These are phyloP conservation scores for Notocelia uddmanniana DNA, from an alignment of 2,888 invertebrate genomes.

Conservation along the genomic window DNA sequence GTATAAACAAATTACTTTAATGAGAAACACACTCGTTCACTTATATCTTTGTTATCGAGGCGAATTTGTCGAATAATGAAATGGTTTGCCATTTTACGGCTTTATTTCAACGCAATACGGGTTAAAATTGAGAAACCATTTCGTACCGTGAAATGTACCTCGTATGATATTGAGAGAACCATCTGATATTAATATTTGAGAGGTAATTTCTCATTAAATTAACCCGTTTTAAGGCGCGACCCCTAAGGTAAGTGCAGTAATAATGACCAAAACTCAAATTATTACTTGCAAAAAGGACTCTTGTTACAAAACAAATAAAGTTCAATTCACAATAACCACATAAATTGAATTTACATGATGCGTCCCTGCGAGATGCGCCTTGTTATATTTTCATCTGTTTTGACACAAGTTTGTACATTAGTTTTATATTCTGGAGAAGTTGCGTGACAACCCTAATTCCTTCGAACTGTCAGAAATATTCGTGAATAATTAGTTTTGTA, in stretches of 20 bases:
- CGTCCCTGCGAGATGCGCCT: neutral
- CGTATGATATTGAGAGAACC: too few species aligned
- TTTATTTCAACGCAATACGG: neutral
- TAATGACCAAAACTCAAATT: neutral
- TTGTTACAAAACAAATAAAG: neutral
- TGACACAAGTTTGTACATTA: conserved; percentile 79
- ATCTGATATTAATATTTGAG: too few species aligned
- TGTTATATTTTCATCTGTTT: conserved; percentile 51
- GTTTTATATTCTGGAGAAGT: conserved; percentile 58
- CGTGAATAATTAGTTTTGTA: neutral
- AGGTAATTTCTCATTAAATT: conserved; percentile 11
- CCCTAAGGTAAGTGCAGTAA: neutral
- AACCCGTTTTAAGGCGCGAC: conserved; percentile 18
- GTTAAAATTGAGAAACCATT: neutral
- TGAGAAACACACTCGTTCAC: conserved; percentile 24
- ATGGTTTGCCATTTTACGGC: neutral
- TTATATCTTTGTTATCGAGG: neutral
- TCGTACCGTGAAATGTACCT: too few species aligned
- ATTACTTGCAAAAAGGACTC: neutral
- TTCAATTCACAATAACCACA: neutral
- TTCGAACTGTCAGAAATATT: neutral
- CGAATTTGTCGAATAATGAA: neutral
- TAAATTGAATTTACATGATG: neutral
- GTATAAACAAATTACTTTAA: conserved; percentile 56
- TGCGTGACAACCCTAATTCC: neutral